A percentile compares a stretch with the other conserved stretches of the same genome.
These are phyloP conservation scores for Orgyia antiqua DNA, from an alignment of 2,888 invertebrate genomes.

Conservation along the genomic window DNA sequence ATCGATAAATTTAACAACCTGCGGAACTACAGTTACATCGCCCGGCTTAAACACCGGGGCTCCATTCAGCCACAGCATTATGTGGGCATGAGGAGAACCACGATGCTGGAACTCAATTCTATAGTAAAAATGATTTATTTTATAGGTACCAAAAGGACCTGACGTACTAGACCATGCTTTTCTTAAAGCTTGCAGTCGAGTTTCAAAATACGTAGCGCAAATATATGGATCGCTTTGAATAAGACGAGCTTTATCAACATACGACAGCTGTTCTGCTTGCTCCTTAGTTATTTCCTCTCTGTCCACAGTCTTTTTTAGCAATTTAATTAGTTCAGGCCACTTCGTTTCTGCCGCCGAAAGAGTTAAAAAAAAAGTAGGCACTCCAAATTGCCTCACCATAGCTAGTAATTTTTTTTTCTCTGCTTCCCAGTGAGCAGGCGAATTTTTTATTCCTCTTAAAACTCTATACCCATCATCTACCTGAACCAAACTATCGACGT, in stretches of 20 bases:
- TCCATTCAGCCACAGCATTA: constrained; percentile 44
- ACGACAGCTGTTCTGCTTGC: constrained; percentile 13
- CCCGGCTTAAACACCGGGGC: constrained; percentile 36
- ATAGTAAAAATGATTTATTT: constrained; percentile 32
- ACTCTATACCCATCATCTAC: too few species aligned
- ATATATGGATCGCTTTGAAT: constrained; percentile 34
- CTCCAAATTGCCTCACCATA: background rate
- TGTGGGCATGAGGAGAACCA: constrained; percentile 47
- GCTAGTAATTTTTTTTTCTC: background rate
- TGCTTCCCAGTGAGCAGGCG: background rate
- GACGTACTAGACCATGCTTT: constrained; percentile 14
- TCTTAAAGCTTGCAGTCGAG: constrained; percentile 31
- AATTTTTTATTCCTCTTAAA: background rate
- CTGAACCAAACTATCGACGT: too few species aligned
- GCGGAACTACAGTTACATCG: constrained; percentile 34
- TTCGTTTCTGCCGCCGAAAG: background rate
- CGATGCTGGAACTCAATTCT: constrained; percentile 46
- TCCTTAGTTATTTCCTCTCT: constrained; percentile 18
- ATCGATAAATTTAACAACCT: constrained; percentile 33
- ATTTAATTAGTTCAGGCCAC: constrained; percentile 36
- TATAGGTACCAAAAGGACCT: constrained; percentile 34
- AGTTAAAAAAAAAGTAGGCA: background rate
- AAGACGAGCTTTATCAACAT: constrained; percentile 6
- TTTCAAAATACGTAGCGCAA: constrained; percentile 34
- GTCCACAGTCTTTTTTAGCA: constrained; percentile 40